phyloP scores from a whole-genome alignment of 2,888 invertebrate species.

The Catocala fraxini region DNA sequence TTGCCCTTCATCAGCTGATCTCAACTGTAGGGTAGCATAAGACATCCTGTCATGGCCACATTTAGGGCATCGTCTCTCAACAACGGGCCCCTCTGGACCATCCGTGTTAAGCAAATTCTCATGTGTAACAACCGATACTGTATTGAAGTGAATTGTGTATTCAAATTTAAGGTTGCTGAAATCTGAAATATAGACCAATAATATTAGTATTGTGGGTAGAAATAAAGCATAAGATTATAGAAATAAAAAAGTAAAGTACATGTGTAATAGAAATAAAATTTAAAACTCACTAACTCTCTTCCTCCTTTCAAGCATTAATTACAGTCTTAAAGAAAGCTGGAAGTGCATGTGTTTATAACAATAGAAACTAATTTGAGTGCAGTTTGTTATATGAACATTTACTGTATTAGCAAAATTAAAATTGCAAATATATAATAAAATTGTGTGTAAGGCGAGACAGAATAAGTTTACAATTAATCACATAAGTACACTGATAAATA shows the following conservation, averaged over 20 bases:
- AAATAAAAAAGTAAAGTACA: no score
- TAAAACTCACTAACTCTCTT: not conserved
- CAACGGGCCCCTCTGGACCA: slow-evolving; percentile 91
- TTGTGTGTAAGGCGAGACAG: no score
- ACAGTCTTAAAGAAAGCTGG: no score
- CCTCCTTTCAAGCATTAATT: no score
- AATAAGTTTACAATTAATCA: no score
- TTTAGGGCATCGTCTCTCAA: slow-evolving; percentile 94
- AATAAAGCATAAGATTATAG: not conserved
- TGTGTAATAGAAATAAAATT: not conserved
- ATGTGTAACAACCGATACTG: slow-evolving; percentile 70
- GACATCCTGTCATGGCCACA: slow-evolving; percentile 98
- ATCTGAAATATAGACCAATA: slow-evolving; percentile 77
- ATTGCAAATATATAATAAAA: no score
- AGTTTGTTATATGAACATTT: no score
- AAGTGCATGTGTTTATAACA: no score
- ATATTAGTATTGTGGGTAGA: slow-evolving; percentile 6
- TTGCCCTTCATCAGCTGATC: slow-evolving; percentile 99
- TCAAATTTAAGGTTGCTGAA: slow-evolving; percentile 89
- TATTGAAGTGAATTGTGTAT: slow-evolving; percentile 92
- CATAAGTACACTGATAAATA: no score
- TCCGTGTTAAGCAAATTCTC: slow-evolving; percentile 71
- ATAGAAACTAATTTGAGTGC: no score
- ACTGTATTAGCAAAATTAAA: no score
- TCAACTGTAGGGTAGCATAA: slow-evolving; percentile 97